Evolutionary conservation across 2,888 invertebrate genomes (phyloP).

Genomic region (Rotaria macrura): DNA sequence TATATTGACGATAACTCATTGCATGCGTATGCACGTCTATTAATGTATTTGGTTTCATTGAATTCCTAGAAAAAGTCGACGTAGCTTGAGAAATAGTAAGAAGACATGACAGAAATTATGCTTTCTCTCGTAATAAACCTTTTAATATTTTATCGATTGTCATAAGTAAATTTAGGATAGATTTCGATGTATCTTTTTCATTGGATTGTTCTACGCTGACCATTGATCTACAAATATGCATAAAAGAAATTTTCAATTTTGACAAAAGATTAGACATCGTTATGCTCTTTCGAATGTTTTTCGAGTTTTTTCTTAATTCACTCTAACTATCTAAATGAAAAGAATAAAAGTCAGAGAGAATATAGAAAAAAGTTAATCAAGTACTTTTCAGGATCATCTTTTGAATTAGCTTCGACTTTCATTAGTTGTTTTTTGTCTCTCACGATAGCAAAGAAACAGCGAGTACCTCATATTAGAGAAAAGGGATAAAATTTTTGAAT

Average conservation of each 20-base stretch:
- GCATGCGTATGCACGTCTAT: not conserved
- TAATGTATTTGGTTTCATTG: not conserved
- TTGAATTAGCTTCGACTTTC: slow-evolving; percentile 10
- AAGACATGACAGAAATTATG: not conserved
- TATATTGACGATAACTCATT: not conserved
- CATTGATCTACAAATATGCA: not conserved
- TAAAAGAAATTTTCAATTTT: not conserved
- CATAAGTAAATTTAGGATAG: too few relatives aligned
- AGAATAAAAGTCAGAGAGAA: not conserved
- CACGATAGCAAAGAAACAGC: not conserved
- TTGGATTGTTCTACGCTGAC: not conserved
- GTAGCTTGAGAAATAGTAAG: not conserved
- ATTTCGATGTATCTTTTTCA: not conserved
- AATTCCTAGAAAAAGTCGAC: not conserved
- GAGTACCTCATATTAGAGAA: not conserved
- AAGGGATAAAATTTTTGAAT: too few relatives aligned
- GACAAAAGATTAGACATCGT: not conserved
- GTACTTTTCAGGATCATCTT: slow-evolving; percentile 16
- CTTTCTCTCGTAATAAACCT: slow-evolving; percentile 1
- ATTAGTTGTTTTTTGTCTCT: slow-evolving; percentile 2
- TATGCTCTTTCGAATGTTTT: not conserved
- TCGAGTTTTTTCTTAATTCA: not conserved
- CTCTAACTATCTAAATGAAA: not conserved
- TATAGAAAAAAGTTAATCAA: not conserved
- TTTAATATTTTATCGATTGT: not conserved